Conservation (phyloP, 2,888 invertebrate genomes). For the Epinotia nisella region DNA sequence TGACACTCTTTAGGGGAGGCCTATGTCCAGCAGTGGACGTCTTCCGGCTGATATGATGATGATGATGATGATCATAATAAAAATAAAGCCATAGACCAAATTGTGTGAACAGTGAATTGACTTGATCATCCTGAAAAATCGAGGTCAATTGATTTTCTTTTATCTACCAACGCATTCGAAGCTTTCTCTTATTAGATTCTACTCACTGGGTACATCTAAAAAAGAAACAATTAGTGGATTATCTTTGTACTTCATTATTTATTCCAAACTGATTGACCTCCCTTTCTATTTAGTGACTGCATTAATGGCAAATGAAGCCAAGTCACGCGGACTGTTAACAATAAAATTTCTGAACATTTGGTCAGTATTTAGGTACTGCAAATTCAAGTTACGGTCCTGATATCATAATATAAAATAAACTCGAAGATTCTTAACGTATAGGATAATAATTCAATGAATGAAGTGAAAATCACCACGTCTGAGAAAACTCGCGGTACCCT, state of each 20-base stretch:
- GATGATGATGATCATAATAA: too few relatives aligned
- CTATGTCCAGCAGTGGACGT: too few relatives aligned
- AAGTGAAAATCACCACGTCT: constrained; percentile 1
- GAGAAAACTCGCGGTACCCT: background rate
- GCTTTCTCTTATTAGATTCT: background rate
- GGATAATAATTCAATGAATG: background rate
- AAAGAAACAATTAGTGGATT: background rate
- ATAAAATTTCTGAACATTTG: too few relatives aligned
- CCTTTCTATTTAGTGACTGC: background rate
- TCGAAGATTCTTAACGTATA: background rate
- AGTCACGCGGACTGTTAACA: too few relatives aligned
- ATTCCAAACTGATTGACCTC: constrained; percentile 1
- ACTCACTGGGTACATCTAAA: background rate
- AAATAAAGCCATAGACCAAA: too few relatives aligned
- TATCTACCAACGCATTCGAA: background rate
- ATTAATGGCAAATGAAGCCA: too few relatives aligned
- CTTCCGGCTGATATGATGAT: too few relatives aligned
- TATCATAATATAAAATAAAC: background rate
- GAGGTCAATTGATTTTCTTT: background rate
- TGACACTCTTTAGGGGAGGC: too few relatives aligned
- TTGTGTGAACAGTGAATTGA: background rate
- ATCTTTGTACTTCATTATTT: background rate
- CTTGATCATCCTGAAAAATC: background rate
- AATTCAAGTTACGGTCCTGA: background rate
- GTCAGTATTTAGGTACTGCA: background rate